phyloP scores from a whole-genome alignment of 1,140 invertebrate species.

The Tetragonula clypearis region DNA sequence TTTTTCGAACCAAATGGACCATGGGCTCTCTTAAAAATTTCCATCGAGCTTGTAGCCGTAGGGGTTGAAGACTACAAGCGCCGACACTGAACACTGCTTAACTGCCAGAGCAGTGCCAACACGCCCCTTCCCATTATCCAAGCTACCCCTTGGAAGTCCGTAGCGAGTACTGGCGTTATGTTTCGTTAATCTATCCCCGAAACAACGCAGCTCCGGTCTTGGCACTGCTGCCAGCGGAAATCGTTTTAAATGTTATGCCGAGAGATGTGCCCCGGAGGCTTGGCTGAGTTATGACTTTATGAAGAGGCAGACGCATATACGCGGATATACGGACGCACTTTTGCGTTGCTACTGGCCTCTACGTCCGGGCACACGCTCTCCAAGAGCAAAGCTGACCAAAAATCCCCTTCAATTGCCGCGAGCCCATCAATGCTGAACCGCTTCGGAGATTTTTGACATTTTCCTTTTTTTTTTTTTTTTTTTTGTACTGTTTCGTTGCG shows the following conservation, averaged over 20 bases:
- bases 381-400: neutral
- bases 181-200: slow-evolving; percentile 82
- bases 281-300: slow-evolving; percentile 80
- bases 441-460: slow-evolving; percentile 41
- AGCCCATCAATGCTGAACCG: slow-evolving; percentile 5
- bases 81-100: slow-evolving; percentile 76
- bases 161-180: slow-evolving; percentile 79
- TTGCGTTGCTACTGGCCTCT: neutral
- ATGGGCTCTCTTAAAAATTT: slow-evolving; percentile 54
- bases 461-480: neutral
- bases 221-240: slow-evolving; percentile 81
- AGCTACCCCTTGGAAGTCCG: slow-evolving; percentile 77
- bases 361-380: neutral
- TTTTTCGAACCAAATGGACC: slow-evolving; percentile 37
- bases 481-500: neutral
- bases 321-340: slow-evolving; percentile 64
- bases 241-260: slow-evolving; percentile 82
- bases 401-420: slow-evolving; percentile 32
- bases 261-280: slow-evolving; percentile 74
- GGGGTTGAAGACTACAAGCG: slow-evolving; percentile 57
- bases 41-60: slow-evolving; percentile 58
- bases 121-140: slow-evolving; percentile 77
- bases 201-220: slow-evolving; percentile 80
- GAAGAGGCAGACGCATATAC: slow-evolving; percentile 74
- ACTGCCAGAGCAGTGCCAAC: slow-evolving; percentile 79